These are phyloP conservation scores for Halcyon malimbica DNA, from an alignment of 2,113 vertebrate species.

Conservation along the genomic window DNA sequence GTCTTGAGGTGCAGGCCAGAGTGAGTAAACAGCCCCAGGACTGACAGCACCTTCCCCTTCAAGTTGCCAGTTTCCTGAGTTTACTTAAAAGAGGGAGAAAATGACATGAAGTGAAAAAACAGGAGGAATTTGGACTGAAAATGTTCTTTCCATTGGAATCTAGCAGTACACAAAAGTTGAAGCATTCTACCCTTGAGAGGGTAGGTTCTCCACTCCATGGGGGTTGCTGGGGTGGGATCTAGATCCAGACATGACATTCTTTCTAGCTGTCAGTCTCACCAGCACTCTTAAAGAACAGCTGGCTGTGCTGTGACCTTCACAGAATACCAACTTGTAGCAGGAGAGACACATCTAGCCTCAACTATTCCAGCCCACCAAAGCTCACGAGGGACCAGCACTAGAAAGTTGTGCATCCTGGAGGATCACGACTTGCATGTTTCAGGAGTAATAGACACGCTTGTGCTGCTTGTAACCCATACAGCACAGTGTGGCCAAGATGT, in stretches of 20 bases:
- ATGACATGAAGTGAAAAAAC: neutral
- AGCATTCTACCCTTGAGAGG: neutral
- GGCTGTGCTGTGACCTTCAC: neutral
- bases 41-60: neutral
- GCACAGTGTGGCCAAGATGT: accelerated
- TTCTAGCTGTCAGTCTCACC: neutral
- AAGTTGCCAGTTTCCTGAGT: neutral
- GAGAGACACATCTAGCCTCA: neutral
- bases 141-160: neutral
- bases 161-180: neutral
- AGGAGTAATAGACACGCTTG: neutral
- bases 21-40: neutral
- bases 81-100: neutral
- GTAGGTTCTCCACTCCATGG: neutral
- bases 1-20: neutral
- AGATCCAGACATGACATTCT: neutral
- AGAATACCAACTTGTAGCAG: neutral
- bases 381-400: neutral
- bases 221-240: neutral
- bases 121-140: neutral
- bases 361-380: neutral
- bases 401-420: neutral
- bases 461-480: neutral
- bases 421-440: neutral
- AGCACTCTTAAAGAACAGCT: neutral